These are phyloP conservation scores for Heliconius sara DNA, from an alignment of 2,888 invertebrate species.

Conservation along the genomic window DNA sequence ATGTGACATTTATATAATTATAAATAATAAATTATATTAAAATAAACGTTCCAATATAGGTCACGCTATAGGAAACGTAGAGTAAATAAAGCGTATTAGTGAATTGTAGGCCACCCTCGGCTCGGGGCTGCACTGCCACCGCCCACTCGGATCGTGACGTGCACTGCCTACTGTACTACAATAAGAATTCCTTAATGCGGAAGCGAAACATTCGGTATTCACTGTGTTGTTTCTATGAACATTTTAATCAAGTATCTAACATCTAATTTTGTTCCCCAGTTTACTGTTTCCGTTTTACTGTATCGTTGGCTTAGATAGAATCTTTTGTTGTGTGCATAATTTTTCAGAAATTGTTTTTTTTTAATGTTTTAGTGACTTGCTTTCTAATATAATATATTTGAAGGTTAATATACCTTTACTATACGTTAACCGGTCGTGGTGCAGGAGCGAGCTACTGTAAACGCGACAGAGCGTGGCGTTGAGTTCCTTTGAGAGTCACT, in stretches of 20 bases:
- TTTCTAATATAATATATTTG: not conserved
- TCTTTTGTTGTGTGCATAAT: not conserved
- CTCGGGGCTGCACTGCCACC: constrained; percentile 68
- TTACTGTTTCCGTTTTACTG: not conserved
- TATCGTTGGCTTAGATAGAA: not conserved
- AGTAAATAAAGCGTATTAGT: constrained; percentile 73
- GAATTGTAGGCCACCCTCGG: constrained; percentile 76
- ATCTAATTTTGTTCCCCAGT: constrained; percentile 4
- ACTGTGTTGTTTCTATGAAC: constrained; percentile 27
- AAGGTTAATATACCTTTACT: too few relatives aligned
- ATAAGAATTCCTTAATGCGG: constrained; percentile 43
- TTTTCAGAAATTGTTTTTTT: not conserved
- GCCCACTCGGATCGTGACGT: constrained; percentile 63
- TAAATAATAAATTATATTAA: not conserved
- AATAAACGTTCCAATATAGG: constrained; percentile 52
- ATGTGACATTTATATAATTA: not conserved
- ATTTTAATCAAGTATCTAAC: constrained; percentile 18
- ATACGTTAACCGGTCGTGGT: not conserved
- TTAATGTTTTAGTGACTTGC: not conserved
- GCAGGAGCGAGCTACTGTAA: not conserved
- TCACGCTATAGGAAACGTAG: constrained; percentile 67
- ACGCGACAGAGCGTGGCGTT: not conserved
- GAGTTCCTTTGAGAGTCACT: too few relatives aligned
- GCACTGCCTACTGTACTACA: constrained; percentile 50
- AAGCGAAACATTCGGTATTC: constrained; percentile 39